Evolutionary conservation across 2,797 vertebrate species (phyloP).

Genomic region (Zalophus californianus): DNA sequence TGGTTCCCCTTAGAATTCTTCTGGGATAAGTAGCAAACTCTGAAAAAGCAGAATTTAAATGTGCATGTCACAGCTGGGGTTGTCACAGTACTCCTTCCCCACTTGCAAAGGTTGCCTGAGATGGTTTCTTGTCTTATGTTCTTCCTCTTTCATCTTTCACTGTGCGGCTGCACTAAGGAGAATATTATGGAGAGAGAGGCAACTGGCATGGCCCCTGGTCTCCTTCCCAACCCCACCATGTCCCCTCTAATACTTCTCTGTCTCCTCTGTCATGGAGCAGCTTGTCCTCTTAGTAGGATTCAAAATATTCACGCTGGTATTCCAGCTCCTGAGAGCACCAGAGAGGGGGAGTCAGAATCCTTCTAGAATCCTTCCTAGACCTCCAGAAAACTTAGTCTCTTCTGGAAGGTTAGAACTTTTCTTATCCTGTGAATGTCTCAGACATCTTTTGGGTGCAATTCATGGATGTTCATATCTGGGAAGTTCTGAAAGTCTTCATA

Average conservation of each 20-base stretch:
- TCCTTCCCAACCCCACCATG: no score
- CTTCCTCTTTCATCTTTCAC: background rate
- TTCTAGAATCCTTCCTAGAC: background rate
- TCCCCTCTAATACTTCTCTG: background rate
- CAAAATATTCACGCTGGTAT: background rate
- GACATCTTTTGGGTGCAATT: constrained; percentile 60
- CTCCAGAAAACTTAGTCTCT: background rate
- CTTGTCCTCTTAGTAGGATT: background rate
- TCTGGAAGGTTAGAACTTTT: background rate
- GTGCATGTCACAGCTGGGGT: background rate
- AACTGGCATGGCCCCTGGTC: background rate
- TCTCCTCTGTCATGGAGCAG: background rate
- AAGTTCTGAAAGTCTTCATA: constrained; percentile 81
- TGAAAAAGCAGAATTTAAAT: background rate
- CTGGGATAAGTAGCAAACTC: background rate
- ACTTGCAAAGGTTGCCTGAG: background rate
- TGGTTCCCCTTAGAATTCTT: background rate
- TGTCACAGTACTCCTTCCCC: background rate
- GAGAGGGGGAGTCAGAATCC: background rate
- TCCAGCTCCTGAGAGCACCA: background rate
- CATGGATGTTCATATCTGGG: constrained; percentile 69
- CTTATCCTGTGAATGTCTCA: constrained; percentile 35
- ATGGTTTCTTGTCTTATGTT: background rate
- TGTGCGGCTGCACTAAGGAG: background rate
- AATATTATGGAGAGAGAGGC: background rate